Conservation (phyloP, 1,140 invertebrate genomes). For the Rhopalosiphum maidis region DNA sequence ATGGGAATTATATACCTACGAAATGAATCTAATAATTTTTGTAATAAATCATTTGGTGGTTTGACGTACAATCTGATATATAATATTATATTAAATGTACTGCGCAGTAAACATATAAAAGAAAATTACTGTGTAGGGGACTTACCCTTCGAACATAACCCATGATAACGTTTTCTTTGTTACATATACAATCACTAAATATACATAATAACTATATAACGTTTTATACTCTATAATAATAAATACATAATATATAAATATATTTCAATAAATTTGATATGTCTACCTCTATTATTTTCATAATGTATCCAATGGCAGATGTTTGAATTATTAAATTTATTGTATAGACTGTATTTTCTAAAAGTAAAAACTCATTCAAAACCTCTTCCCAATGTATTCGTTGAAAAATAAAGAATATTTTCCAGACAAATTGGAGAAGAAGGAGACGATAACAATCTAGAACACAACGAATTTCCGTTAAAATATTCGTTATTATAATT, state of each 20-base stretch:
- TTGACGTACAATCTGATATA: conserved; percentile 16
- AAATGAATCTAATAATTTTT: neutral
- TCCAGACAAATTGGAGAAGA: neutral
- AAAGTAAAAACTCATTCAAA: neutral
- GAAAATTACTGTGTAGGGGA: neutral
- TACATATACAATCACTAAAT: neutral
- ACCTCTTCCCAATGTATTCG: neutral
- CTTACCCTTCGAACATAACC: neutral
- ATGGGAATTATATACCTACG: neutral
- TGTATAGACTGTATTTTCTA: neutral
- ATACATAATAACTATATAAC: neutral
- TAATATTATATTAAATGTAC: neutral
- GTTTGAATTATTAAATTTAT: neutral
- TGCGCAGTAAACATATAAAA: conserved; percentile 13
- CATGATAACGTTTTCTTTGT: neutral
- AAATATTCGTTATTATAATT: neutral
- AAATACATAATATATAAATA: neutral
- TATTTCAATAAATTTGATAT: neutral
- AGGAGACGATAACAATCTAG: neutral
- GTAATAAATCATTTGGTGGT: neutral
- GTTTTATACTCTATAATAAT: neutral
- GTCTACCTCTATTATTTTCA: neutral
- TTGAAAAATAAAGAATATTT: neutral
- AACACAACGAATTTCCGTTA: neutral
- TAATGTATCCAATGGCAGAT: neutral